These are phyloP conservation scores for Anabacerthia variegaticeps DNA, from an alignment of 2,797 vertebrate species.

Conservation along the genomic window DNA sequence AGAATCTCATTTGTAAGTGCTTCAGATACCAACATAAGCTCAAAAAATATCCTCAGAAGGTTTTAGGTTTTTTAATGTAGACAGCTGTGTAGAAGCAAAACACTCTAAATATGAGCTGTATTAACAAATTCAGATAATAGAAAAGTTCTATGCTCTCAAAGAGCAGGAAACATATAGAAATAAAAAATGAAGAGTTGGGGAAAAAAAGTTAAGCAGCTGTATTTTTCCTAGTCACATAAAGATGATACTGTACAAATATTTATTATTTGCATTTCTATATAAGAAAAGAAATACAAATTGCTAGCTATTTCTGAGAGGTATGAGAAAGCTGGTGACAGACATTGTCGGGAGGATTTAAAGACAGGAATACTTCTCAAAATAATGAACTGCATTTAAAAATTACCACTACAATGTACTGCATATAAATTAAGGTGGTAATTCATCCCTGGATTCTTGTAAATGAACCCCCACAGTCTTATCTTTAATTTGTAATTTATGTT, in stretches of 20 bases:
- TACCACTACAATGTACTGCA: not conserved
- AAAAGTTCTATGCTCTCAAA: not conserved
- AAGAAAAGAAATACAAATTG: not conserved
- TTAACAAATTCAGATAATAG: not conserved
- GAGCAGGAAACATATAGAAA: not conserved
- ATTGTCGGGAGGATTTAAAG: not conserved
- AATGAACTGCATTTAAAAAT: not conserved
- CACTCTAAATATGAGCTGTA: not conserved
- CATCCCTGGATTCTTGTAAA: conserved; percentile 20
- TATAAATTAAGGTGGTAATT: conserved; percentile 15
- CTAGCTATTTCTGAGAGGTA: not conserved
- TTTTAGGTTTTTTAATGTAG: not conserved
- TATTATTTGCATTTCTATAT: not conserved
- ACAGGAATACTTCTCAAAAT: not conserved
- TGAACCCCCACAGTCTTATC: not conserved
- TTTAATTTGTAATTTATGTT: conserved; percentile 31
- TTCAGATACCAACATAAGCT: not conserved
- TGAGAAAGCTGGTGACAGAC: not conserved
- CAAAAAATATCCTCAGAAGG: not conserved
- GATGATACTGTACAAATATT: not conserved
- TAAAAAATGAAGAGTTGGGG: not conserved
- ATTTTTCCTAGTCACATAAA: not conserved
- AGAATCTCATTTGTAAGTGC: not conserved
- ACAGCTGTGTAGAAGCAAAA: not conserved
- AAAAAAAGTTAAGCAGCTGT: not conserved